phyloP scores from a whole-genome alignment of 2,113 vertebrate genomes.

The Daboia siamensis region DNA sequence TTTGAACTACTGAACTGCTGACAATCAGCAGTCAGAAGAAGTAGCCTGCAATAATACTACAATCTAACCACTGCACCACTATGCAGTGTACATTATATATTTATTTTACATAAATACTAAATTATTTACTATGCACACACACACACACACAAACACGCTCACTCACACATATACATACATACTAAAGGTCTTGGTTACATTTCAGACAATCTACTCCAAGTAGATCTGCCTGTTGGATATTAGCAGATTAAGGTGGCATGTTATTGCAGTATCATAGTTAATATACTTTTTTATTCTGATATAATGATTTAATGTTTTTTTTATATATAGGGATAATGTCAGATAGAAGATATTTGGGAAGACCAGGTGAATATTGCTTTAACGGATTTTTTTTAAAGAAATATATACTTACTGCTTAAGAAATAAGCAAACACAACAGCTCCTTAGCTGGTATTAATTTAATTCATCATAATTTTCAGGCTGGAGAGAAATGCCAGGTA shows the following conservation, averaged over 20 bases:
- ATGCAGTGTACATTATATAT: neutral
- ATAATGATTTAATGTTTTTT: neutral
- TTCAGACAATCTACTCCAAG: neutral
- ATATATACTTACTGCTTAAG: neutral
- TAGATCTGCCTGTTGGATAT: neutral
- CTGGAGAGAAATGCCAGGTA: neutral
- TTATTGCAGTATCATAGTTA: neutral
- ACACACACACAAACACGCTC: neutral
- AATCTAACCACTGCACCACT: no score
- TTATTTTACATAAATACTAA: neutral
- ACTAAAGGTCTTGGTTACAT: neutral
- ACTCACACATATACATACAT: neutral
- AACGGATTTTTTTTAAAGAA: neutral
- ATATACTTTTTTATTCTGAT: neutral
- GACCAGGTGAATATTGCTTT: neutral
- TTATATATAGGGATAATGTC: neutral
- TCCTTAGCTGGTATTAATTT: neutral
- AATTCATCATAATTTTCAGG: neutral
- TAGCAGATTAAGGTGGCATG: neutral
- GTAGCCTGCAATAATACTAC: no score
- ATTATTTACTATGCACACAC: neutral
- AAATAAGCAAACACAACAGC: neutral
- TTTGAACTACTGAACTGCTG: no score
- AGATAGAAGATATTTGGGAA: neutral
- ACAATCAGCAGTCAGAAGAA: no score